Conservation (phyloP, 2,113 vertebrate species). For the Microtus richardsoni region DNA sequence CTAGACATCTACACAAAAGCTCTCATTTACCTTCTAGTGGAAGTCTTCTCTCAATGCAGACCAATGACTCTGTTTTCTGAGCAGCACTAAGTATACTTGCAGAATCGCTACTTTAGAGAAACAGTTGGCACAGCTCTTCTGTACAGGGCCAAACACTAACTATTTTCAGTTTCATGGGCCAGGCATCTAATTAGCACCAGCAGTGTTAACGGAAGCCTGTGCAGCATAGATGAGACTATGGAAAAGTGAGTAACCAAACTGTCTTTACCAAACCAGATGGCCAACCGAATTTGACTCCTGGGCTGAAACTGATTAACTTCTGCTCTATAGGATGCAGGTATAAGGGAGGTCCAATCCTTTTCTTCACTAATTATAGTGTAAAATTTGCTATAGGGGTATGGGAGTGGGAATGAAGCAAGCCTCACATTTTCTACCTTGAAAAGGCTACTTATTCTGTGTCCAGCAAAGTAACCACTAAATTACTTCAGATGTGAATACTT, state of each 20-base stretch:
- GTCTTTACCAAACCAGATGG: constrained; percentile 39
- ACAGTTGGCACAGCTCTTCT: background rate
- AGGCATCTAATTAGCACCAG: background rate
- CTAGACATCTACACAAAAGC: background rate
- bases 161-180: constrained; percentile 37
- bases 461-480: background rate
- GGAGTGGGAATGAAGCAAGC: constrained; percentile 21
- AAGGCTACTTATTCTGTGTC: background rate
- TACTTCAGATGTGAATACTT: background rate
- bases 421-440: constrained; percentile 34
- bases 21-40: constrained; percentile 12
- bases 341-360: background rate
- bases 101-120: background rate
- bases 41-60: background rate
- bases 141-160: background rate
- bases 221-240: background rate
- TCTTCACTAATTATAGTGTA: background rate
- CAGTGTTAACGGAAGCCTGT: background rate
- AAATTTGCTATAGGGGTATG: background rate
- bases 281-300: background rate
- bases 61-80: constrained; percentile 36
- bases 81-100: background rate
- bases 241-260: constrained; percentile 36
- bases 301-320: background rate
- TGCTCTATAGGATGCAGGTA: background rate